These are phyloP conservation scores for Phylloscopus whistleri DNA, from an alignment of 2,113 vertebrate species.

Conservation along the genomic window DNA sequence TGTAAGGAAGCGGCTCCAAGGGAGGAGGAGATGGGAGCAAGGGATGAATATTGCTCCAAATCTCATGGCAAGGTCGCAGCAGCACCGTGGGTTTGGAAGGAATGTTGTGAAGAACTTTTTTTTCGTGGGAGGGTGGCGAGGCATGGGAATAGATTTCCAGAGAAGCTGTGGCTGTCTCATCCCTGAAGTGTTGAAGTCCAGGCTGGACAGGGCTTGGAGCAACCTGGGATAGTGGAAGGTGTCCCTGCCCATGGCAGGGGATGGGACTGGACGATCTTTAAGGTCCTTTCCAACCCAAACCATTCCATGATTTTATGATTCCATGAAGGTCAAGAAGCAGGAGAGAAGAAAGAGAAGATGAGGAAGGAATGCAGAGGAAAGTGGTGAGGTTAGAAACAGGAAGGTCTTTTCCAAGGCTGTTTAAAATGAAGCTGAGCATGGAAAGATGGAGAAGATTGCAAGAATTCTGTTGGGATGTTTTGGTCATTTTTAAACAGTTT, in stretches of 20 bases:
- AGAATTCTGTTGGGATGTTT: neutral
- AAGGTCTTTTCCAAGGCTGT: neutral
- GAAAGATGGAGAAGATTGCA: neutral
- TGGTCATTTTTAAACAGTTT: neutral
- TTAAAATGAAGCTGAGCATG: neutral
- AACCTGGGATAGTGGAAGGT: rapidly evolving
- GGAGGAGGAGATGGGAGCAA: neutral
- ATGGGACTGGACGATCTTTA: neutral
- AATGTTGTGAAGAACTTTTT: neutral
- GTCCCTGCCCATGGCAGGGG: neutral
- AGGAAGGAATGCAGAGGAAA: neutral
- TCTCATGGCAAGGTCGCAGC: neutral
- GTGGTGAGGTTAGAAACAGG: neutral
- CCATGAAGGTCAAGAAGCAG: neutral
- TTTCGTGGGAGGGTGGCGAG: neutral
- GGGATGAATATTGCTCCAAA: rapidly evolving
- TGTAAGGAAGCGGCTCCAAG: neutral
- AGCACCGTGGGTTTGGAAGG: neutral
- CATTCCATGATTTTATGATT: neutral
- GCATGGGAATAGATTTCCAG: neutral
- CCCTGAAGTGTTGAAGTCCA: rapidly evolving
- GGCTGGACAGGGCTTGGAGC: rapidly evolving
- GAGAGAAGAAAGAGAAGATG: neutral
- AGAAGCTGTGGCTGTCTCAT: neutral
- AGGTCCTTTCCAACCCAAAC: neutral